phyloP scores from a whole-genome alignment of 2,113 vertebrate species.

The Poicephalus gulielmi region DNA sequence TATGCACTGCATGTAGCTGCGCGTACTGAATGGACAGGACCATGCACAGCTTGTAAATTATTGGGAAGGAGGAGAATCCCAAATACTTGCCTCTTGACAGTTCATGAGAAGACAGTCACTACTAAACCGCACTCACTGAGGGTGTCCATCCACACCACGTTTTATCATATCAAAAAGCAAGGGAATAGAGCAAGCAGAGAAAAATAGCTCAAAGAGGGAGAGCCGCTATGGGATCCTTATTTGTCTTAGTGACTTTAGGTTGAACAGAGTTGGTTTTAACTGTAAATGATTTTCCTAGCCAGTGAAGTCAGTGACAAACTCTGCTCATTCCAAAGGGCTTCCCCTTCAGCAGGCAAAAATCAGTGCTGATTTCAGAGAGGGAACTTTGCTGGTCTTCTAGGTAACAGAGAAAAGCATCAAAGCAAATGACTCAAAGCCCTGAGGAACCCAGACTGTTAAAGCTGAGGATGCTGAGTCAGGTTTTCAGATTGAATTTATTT shows the following conservation, averaged over 20 bases:
- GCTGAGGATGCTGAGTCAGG: neutral
- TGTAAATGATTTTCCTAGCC: neutral
- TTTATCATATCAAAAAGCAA: neutral
- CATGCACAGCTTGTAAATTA: neutral
- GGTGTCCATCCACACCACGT: neutral
- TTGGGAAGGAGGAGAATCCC: neutral
- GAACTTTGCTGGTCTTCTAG: neutral
- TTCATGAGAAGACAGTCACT: neutral
- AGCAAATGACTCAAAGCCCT: neutral
- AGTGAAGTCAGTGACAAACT: neutral
- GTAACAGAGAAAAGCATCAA: neutral
- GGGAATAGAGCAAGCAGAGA: neutral
- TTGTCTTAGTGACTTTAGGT: neutral
- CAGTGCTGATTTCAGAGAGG: neutral
- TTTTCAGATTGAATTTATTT: neutral
- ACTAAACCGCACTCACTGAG: neutral
- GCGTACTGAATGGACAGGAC: neutral
- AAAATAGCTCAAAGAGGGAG: neutral
- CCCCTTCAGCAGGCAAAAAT: neutral
- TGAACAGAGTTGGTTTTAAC: neutral
- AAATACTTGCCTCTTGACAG: neutral
- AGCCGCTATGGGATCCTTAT: neutral
- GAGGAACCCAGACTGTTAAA: neutral
- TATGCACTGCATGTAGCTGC: neutral
- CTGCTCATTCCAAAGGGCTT: neutral